Base-by-base conservation (phyloP, 2,113 vertebrate genomes). In the Rallus limicola region DNA sequence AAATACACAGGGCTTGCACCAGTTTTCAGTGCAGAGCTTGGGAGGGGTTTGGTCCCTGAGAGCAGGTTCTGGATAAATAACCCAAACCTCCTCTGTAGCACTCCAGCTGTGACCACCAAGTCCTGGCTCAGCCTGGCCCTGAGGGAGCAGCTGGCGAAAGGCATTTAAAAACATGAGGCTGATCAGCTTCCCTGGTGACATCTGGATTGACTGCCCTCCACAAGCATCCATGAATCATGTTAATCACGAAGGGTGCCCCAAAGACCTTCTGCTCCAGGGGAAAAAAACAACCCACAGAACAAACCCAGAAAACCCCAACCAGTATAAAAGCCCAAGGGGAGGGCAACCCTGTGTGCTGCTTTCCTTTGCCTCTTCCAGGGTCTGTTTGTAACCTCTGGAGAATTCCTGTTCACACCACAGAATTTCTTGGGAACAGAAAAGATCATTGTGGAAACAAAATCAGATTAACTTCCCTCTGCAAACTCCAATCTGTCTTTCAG, bases 21-120 rank as follows among this genome's bases (percentile, higher is more conserved):
- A 3, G 1, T 11, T 77, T 53, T n/a, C 58, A 31, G 25, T 36
- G n/a, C 13, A 16, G 46, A 53, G 55, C n/a, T 62, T 38, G 50
- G 3, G 17, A 20, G 12, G 31, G 28, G 24, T 20, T 80, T 80
- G 63, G 36, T 67, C 20, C 38, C 50, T 48, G 14, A 74, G 55
- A 56, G 34, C 16, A 33, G 18, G 26, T 64, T 50, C 52, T 56
- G 10, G 46, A 62, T 52, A 56, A 70, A 24, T 34, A 65, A 56
- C 33, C 28, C 44, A 24, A 42, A 15, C n/a, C 55, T 11, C 70
- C 13, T 33, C n/a, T 10, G 5, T 52, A 1, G 3, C 1, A 0
- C 19, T 67, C 38, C 56, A 28, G 33, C 59, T 76, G 69, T 52
- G 78, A 31, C 33, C 64, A 33, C 16, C 6, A 24, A 64, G 42